These are phyloP conservation scores for Sarcophaga subvicina DNA, from an alignment of 2,888 invertebrate genomes.

Conservation along the genomic window DNA sequence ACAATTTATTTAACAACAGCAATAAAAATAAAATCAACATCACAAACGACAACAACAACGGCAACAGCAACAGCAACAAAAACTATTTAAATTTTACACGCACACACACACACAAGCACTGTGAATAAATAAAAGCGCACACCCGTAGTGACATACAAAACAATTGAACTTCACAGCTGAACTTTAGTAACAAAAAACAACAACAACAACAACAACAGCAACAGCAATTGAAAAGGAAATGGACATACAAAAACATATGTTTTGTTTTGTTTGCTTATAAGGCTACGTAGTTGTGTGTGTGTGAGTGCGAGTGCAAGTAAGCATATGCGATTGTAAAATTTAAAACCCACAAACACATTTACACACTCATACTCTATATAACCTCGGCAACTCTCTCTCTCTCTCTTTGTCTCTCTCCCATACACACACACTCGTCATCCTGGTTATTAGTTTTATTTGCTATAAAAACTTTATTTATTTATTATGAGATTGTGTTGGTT, in stretches of 20 bases:
- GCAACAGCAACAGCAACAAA: neutral
- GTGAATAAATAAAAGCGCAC: slow-evolving; percentile 26
- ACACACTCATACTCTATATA: too few species aligned
- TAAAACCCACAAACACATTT: slow-evolving; percentile 10
- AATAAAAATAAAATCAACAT: slow-evolving; percentile 56
- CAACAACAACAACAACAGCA: neutral
- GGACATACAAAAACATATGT: slow-evolving; percentile 49
- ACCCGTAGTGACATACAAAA: slow-evolving; percentile 44
- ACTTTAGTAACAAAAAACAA: slow-evolving; percentile 19
- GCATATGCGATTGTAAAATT: slow-evolving; percentile 39
- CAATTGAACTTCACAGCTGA: slow-evolving; percentile 8
- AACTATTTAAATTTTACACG: slow-evolving; percentile 53
- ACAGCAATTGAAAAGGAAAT: slow-evolving; percentile 49
- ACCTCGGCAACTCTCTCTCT: too few species aligned
- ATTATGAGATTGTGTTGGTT: neutral
- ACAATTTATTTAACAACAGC: slow-evolving; percentile 66
- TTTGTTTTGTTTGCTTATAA: slow-evolving; percentile 25
- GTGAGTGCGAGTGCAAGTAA: neutral
- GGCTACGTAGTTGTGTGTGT: neutral
- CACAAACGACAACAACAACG: slow-evolving; percentile 11
- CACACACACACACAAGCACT: neutral
- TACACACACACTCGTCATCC: neutral
- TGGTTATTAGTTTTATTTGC: slow-evolving; percentile 8
- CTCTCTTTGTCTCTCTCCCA: too few species aligned
- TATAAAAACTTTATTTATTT: too few species aligned